phyloP scores from a whole-genome alignment of 2,113 vertebrate species.

The Tringa solitaria region DNA sequence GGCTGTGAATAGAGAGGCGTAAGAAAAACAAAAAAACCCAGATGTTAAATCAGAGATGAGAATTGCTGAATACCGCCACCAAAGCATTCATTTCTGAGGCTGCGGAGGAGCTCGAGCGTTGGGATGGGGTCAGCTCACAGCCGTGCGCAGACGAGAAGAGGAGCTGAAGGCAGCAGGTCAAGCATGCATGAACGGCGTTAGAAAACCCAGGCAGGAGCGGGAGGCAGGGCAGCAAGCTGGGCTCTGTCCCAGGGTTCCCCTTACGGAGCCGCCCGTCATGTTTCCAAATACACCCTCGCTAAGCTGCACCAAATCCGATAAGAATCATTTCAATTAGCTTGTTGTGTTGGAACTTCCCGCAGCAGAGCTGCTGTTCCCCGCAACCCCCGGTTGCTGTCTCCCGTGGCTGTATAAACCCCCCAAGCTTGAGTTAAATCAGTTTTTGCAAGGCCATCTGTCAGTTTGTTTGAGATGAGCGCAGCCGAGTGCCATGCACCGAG shows the following conservation, averaged over 20 bases:
- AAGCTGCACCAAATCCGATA: not conserved
- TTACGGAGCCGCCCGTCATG: fast-evolving
- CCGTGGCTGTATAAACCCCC: not conserved
- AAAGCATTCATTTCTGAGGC: not conserved
- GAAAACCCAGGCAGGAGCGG: not conserved
- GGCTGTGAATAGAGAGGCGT: not conserved
- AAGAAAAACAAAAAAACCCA: not conserved
- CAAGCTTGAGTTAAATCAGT: not conserved
- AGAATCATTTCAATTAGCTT: not conserved
- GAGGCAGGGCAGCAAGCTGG: not conserved
- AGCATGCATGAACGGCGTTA: fast-evolving
- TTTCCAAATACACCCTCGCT: not conserved
- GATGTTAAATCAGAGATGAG: not conserved
- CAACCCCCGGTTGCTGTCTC: not conserved
- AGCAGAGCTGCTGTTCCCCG: not conserved
- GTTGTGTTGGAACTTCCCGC: fast-evolving
- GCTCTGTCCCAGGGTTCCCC: not conserved
- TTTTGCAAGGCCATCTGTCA: slow-evolving; percentile 21
- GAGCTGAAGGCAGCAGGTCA: slow-evolving; percentile 21
- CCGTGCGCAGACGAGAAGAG: not conserved
- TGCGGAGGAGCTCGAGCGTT: fast-evolving
- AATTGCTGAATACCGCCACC: not conserved
- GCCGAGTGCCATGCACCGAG: not conserved
- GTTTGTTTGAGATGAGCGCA: not conserved
- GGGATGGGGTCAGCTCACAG: not conserved